phyloP scores from a whole-genome alignment of 2,888 invertebrate genomes.

The Tillus elongatus region DNA sequence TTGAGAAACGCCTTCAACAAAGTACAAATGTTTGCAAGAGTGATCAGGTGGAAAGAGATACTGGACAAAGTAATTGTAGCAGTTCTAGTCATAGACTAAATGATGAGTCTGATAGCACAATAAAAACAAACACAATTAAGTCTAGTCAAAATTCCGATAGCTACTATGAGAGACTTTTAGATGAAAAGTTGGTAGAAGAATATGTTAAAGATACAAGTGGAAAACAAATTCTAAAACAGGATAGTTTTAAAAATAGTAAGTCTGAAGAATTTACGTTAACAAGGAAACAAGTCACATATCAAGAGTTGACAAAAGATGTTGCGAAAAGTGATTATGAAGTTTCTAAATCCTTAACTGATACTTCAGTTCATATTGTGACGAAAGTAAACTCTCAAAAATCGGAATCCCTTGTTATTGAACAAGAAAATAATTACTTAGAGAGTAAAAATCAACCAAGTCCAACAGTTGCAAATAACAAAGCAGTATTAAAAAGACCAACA shows the following conservation, averaged over 20 bases:
- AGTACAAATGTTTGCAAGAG: slow-evolving; percentile 15
- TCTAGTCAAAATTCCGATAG: slow-evolving; percentile 38
- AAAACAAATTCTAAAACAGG: slow-evolving; percentile 28
- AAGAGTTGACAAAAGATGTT: not conserved
- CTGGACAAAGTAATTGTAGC: slow-evolving; percentile 17
- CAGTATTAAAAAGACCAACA: slow-evolving; percentile 31
- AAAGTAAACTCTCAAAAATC: not conserved
- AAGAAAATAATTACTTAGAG: too few relatives aligned
- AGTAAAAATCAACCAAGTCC: not conserved
- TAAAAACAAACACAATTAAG: slow-evolving; percentile 15
- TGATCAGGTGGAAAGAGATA: slow-evolving; percentile 16
- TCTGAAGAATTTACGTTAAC: slow-evolving; percentile 13
- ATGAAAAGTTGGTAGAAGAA: slow-evolving; percentile 35
- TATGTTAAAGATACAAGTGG: slow-evolving; percentile 31
- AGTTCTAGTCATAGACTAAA: slow-evolving; percentile 3
- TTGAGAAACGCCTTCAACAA: slow-evolving; percentile 31
- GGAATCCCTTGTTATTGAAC: too few relatives aligned
- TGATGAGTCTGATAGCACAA: not conserved
- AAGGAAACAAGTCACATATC: too few relatives aligned
- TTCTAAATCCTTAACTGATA: not conserved
- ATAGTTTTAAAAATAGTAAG: slow-evolving; percentile 29
- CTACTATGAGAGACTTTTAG: slow-evolving; percentile 38
- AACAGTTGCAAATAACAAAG: not conserved
- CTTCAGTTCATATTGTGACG: not conserved
- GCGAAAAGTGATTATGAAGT: not conserved